phyloP scores from a whole-genome alignment of 2,113 vertebrate species.

The Alosa alosa region DNA sequence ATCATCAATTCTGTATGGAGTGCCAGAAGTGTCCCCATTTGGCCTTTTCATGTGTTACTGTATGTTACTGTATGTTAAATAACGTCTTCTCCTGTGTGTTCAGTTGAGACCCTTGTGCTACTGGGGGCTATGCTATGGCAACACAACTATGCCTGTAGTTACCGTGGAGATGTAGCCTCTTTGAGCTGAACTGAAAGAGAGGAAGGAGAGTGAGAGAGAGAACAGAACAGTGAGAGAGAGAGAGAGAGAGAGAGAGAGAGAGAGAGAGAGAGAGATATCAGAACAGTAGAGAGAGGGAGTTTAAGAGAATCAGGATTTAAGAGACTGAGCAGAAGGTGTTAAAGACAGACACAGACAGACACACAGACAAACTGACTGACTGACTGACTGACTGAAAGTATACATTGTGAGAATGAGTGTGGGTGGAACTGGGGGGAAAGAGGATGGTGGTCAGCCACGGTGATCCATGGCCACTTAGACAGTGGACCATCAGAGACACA shows the following conservation, averaged over 20 bases:
- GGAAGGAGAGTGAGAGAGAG: not conserved
- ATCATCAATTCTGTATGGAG: no score
- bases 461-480: no score
- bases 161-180: not conserved
- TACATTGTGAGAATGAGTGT: not conserved
- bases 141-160: not conserved
- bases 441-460: no score
- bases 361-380: not conserved
- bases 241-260: not conserved
- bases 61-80: no score
- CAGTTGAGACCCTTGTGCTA: not conserved
- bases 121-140: not conserved
- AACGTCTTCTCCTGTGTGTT: not conserved
- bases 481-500: no score
- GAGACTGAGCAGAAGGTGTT: not conserved
- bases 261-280: not conserved
- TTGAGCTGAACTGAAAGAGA: not conserved
- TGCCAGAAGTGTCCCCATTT: no score
- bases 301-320: not conserved
- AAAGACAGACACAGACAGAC: not conserved
- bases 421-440: no score
- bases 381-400: not conserved
- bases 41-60: not conserved
- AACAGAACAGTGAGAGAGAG: not conserved
- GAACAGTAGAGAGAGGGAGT: not conserved